phyloP scores from a whole-genome alignment of 2,113 vertebrate species.

The pig (Sus scrofa) region DNA sequence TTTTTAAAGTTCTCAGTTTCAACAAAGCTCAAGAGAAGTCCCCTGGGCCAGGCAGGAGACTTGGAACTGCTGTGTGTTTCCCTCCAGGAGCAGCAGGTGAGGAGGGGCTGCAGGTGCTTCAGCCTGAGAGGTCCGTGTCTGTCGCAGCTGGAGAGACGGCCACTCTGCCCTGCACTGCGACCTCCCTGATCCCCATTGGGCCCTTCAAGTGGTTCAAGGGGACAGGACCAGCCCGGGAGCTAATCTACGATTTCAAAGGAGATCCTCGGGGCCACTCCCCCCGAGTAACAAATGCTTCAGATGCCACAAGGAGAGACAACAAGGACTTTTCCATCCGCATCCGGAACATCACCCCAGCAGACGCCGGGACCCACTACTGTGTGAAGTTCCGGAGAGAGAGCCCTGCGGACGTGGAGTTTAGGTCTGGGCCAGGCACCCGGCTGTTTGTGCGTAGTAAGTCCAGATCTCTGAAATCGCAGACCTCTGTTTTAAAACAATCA shows the following conservation, averaged over 20 bases:
- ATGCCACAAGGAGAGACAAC: too few species aligned
- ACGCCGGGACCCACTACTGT: too few species aligned
- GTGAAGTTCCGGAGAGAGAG: too few species aligned
- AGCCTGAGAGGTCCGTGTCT: too few species aligned
- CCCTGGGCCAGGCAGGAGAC: neutral
- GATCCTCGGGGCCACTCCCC: fast-evolving
- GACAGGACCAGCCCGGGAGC: fast-evolving
- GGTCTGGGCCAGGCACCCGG: neutral
- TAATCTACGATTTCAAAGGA: neutral
- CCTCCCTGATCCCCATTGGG: fast-evolving
- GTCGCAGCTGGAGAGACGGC: neutral
- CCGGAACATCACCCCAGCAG: too few species aligned
- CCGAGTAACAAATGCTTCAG: neutral
- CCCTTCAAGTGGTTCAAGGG: constrained; percentile 16
- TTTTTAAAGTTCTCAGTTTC: neutral
- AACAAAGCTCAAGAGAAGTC: neutral
- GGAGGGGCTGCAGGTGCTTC: neutral
- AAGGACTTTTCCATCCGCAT: too few species aligned
- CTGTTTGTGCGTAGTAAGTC: constrained; percentile 57
- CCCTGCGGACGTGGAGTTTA: fast-evolving
- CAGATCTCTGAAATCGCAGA: neutral
- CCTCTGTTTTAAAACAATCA: neutral
- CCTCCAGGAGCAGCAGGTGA: neutral
- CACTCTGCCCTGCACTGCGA: neutral
- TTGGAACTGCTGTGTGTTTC: neutral